These are phyloP conservation scores for Leptopilina drosophilae DNA, from an alignment of 2,888 invertebrate genomes.

Conservation along the genomic window DNA sequence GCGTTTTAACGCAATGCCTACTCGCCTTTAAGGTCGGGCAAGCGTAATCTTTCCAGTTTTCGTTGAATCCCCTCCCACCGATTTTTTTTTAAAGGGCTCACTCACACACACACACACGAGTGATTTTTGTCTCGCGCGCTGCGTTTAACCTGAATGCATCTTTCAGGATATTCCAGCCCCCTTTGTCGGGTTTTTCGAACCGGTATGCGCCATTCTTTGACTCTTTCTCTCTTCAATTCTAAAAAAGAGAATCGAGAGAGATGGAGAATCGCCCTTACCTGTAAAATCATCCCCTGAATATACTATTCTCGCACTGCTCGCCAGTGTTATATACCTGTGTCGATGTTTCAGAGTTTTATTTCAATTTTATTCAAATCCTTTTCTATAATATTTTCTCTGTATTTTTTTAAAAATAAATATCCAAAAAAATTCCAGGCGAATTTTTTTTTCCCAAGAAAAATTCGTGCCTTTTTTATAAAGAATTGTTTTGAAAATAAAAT, in stretches of 20 bases:
- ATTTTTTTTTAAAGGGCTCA: slow-evolving; percentile 33
- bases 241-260: too few species aligned
- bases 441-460: too few species aligned
- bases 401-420: too few species aligned
- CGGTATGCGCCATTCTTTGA: slow-evolving; percentile 69
- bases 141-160: slow-evolving; percentile 75
- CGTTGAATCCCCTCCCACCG: slow-evolving; percentile 43
- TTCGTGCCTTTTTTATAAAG: too few species aligned
- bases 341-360: slow-evolving; percentile 18
- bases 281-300: slow-evolving; percentile 71
- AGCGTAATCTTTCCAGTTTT: slow-evolving; percentile 55
- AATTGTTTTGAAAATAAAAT: too few species aligned
- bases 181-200: slow-evolving; percentile 73
- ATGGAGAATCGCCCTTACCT: slow-evolving; percentile 73
- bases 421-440: too few species aligned
- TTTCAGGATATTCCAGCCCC: slow-evolving; percentile 73
- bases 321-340: slow-evolving; percentile 57
- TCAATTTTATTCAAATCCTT: background rate
- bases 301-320: slow-evolving; percentile 17
- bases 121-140: slow-evolving; percentile 65
- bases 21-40: slow-evolving; percentile 42
- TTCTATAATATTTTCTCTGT: background rate
- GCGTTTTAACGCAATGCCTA: slow-evolving; percentile 41
- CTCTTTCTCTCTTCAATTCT: slow-evolving; percentile 45
- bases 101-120: slow-evolving; percentile 60